These are phyloP conservation scores for Galago senegalensis DNA, from an alignment of 2,797 vertebrate species.

Conservation along the genomic window DNA sequence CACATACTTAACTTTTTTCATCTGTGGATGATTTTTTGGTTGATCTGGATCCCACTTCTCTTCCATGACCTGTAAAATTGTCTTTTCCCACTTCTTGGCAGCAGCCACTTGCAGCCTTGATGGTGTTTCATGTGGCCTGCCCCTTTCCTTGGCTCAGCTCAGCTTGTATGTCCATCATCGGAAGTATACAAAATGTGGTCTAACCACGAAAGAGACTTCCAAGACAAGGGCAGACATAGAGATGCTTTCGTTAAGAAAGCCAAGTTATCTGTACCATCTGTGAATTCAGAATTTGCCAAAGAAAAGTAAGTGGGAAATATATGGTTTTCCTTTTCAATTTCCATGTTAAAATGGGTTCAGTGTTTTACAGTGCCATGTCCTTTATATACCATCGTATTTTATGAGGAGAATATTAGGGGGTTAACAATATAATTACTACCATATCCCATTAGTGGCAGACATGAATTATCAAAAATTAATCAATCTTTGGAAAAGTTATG, in stretches of 20 bases:
- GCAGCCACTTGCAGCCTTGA: conserved; percentile 61
- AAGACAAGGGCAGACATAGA: conserved; percentile 88
- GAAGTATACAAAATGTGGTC: conserved; percentile 85
- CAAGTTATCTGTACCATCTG: conserved; percentile 86
- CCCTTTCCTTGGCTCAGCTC: conserved; percentile 74
- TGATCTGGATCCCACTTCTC: conserved; percentile 69
- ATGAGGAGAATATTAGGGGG: neutral
- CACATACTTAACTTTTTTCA: conserved; percentile 71
- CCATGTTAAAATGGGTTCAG: conserved; percentile 52
- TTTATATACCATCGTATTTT: conserved; percentile 12
- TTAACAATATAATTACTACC: neutral
- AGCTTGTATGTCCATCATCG: conserved; percentile 83
- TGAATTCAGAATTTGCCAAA: conserved; percentile 81
- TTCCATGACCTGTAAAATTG: conserved; percentile 80
- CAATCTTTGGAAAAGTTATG: neutral
- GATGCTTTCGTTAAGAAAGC: conserved; percentile 82
- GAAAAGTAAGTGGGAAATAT: conserved; percentile 75
- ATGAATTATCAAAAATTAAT: conserved; percentile 46
- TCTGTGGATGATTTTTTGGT: conserved; percentile 58
- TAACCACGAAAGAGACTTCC: conserved; percentile 86
- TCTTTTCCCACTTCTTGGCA: conserved; percentile 74
- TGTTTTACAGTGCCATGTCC: neutral
- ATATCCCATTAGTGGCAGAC: neutral
- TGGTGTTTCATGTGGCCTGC: conserved; percentile 83
- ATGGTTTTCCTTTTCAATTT: conserved; percentile 77